Conservation (phyloP, 2,113 vertebrate genomes). For the Tychaedon coryphoeus region DNA sequence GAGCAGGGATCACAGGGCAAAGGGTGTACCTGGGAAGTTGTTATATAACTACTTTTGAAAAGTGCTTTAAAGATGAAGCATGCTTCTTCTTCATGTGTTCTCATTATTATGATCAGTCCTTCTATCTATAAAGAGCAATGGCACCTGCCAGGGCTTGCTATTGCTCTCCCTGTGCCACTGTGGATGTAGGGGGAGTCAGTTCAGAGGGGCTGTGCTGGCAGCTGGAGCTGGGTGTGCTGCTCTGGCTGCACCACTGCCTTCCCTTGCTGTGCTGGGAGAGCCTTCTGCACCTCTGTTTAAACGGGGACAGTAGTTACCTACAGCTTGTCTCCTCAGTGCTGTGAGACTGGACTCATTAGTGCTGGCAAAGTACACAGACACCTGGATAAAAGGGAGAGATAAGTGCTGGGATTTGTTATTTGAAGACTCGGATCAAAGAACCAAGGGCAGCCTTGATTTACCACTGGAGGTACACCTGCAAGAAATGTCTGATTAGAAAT, state of each 20-base stretch:
- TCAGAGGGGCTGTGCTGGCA: neutral
- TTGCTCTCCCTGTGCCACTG: fast-evolving
- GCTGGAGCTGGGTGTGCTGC: neutral
- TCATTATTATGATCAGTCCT: neutral
- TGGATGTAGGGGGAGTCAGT: neutral
- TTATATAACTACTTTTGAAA: neutral
- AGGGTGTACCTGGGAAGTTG: neutral
- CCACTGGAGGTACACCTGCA: constrained; percentile 1
- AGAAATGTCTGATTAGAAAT: neutral
- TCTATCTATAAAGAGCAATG: neutral
- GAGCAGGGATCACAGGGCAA: neutral
- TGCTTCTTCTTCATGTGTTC: neutral
- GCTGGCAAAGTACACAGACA: neutral
- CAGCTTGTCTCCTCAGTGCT: neutral
- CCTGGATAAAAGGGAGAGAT: neutral
- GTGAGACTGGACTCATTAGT: neutral
- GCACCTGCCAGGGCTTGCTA: neutral
- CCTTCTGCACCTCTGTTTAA: neutral
- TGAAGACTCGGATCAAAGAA: constrained; percentile 24
- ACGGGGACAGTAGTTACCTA: neutral
- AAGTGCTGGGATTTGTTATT: neutral
- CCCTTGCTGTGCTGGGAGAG: neutral
- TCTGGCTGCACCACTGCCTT: neutral
- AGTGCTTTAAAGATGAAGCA: neutral
- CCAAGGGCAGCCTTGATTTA: constrained; percentile 2